Base-by-base conservation (phyloP, 2,888 invertebrate species). In the Ferrisia virgata region DNA sequence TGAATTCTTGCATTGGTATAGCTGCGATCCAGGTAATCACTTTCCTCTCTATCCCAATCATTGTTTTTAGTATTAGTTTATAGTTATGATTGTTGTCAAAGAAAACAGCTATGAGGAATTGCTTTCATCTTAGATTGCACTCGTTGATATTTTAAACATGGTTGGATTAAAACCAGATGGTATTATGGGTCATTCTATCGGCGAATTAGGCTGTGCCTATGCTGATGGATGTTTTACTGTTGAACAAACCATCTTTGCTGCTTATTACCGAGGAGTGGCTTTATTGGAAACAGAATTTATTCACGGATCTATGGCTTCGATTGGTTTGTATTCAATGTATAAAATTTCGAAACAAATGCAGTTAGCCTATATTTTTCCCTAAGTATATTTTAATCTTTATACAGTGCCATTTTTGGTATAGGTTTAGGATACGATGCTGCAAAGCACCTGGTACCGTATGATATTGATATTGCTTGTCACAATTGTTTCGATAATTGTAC, bases 201-300 rank as follows among this genome's bases (percentile, higher is more conserved):
- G 98, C 22, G 98, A 98, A 88, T 90, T 98, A 5, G 97, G 96
- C n/a, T n/a, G n/a, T n/a, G n/a, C n/a, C n/a, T n/a, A n/a, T n/a
- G n/a, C n/a, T n/a, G 98, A 98, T 88, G 96, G 95, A 0, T 94
- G 95, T 86, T 92, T 98, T 86, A 95, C 96, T 0, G 92, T 94
- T 0, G 95, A 96, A 87, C 94, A 97, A 89, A 94, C 95, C 91
- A 93, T 97, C 85, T 89, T 96, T 5, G 91, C 94, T 0, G 94
- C 97, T 0, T 96, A 96, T 89, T 94, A 93, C 88, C 91, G 96
- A 87, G 96, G 96, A 0, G n/a, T n/a, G n/a, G n/a, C n/a, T n/a
- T 90, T 92, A 85, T 93, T 94, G 0, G 94, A 94, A 25, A 88
- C 93, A 15, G 94, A 95, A n/a, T n/a, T n/a, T n/a, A n/a, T n/a